A percentile compares a stretch with the other conserved stretches of the same genome.
These are phyloP conservation scores for Phycodurus eques DNA, from an alignment of 2,113 vertebrate species.

Conservation along the genomic window DNA sequence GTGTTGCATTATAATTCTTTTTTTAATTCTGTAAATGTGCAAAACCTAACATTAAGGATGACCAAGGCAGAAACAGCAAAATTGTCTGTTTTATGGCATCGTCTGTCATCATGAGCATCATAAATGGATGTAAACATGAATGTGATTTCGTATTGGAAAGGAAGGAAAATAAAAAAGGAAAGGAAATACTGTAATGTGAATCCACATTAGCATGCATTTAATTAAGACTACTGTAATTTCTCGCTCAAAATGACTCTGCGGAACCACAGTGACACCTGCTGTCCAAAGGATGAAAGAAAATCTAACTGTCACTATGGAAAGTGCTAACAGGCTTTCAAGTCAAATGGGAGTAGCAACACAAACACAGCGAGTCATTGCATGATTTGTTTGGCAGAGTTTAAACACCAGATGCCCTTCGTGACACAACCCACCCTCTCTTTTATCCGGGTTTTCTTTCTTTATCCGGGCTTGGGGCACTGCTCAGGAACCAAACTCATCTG, in stretches of 20 bases:
- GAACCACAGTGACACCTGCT: slow-evolving; percentile 56
- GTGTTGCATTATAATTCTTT: background rate
- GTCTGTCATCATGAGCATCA: background rate
- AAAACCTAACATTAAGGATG: background rate
- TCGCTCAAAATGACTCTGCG: background rate
- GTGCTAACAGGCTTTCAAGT: background rate
- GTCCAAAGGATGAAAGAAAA: slow-evolving; percentile 28
- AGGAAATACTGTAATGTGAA: background rate
- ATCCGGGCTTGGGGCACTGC: too few relatives aligned
- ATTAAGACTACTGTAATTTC: background rate
- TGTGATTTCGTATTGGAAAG: background rate
- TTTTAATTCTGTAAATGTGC: background rate
- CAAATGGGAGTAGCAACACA: background rate
- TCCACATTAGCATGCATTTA: background rate
- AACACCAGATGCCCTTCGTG: too few relatives aligned
- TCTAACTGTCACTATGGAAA: background rate
- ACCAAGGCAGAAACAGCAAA: background rate
- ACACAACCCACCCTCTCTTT: too few relatives aligned
- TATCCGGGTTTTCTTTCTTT: too few relatives aligned
- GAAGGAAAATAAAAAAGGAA: background rate
- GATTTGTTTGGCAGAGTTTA: background rate
- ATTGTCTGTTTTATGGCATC: background rate
- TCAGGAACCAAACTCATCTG: too few relatives aligned
- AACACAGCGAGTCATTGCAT: background rate
- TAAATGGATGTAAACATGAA: background rate